Evolutionary conservation across 2,888 invertebrate genomes (phyloP), one percentile per base, ranked within the genome.

Genomic region (Sinelater perroti): DNA sequence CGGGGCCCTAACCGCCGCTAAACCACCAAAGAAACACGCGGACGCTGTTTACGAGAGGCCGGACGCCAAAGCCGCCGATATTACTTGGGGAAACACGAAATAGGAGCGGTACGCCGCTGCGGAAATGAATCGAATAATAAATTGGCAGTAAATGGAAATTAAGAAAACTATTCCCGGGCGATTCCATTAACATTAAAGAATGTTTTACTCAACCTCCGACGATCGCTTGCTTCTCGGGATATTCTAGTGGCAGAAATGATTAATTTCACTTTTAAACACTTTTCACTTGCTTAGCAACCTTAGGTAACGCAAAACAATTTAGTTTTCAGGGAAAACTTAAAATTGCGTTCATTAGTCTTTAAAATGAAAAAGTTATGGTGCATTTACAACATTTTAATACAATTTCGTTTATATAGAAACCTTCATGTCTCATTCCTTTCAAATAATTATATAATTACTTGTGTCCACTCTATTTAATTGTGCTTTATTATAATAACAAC

Each of bases 111-210:
- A 44, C 52, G 45, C 17, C 35, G 33, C 45, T 35, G 26, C 18
- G 42, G 21, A 56, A 45, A 56, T 56, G 51, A 56, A 56, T 56
- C 26, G 56, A 20, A 30, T 51, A 35, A 51, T 50, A 56, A 56
- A 56, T 56, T 47, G 54, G 21, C 46, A 44, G 33, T 42, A 53
- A 45, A 54, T 54, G 31, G 54, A 46, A 54, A 45, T 46, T 38
- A 46, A 54, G 42, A 30, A 46, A 38, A 40, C 47, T 40, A 40
- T 54, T 30, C 36, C 40, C 40, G 31, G 33, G 55, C 40, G 26
- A n/a, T 55, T 49, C 47, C 36, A 47, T 40, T 40, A 40, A 24
- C 33, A 42, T 30, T 52, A 44, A 13, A 31, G 42, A 42, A 44
- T 44, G 44, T 44, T 52, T 52, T 40, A 17, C 44, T 51, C 36